These are phyloP conservation scores for Cygnus atratus DNA, from an alignment of 2,113 vertebrate genomes.

Conservation along the genomic window DNA sequence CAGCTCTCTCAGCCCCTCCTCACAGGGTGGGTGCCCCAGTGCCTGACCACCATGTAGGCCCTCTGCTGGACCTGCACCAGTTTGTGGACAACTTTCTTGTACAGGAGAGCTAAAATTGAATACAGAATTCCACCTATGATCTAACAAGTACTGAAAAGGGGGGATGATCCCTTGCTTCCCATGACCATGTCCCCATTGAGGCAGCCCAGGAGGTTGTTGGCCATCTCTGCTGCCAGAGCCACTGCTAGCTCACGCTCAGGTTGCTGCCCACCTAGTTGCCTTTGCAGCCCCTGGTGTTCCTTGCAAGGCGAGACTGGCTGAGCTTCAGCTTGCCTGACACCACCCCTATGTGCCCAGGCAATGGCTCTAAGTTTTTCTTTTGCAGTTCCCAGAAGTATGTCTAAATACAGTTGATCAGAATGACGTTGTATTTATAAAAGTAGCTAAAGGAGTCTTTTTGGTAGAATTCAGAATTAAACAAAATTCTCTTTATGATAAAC, in stretches of 20 bases:
- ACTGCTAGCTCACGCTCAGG: background rate
- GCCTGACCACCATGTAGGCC: accelerated
- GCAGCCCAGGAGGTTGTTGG: background rate
- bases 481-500: background rate
- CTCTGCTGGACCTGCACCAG: accelerated
- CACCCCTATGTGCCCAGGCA: background rate
- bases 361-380: background rate
- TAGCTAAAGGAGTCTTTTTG: background rate
- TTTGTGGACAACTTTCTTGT: background rate
- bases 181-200: background rate
- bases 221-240: background rate
- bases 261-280: background rate
- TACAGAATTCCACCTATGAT: background rate
- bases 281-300: background rate
- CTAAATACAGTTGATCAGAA: background rate
- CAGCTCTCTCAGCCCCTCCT: background rate
- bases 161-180: background rate
- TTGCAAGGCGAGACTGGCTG: background rate
- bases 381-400: background rate
- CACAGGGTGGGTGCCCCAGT: background rate
- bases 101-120: background rate
- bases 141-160: background rate
- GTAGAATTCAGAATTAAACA: background rate
- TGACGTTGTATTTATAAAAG: background rate
- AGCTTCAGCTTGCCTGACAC: background rate